phyloP scores from a whole-genome alignment of 1,140 invertebrate species.

The Cheumatopsyche charites region DNA sequence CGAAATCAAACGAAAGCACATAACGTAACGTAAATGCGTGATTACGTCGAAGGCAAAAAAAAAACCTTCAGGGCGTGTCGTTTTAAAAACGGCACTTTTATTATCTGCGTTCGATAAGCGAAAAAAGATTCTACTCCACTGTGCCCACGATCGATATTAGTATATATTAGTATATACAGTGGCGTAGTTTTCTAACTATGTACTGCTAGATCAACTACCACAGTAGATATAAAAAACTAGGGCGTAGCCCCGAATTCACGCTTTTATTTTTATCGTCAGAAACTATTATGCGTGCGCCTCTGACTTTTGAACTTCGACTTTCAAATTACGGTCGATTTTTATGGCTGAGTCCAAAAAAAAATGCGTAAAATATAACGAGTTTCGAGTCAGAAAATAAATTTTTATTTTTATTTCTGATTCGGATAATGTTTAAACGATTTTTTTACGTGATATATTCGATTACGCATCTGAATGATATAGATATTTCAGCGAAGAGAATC shows the following conservation, averaged over 20 bases:
- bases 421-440: too few species aligned
- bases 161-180: too few species aligned
- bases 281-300: background rate
- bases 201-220: too few species aligned
- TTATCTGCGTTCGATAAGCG: constrained; percentile 18
- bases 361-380: too few species aligned
- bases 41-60: background rate
- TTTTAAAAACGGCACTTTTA: constrained; percentile 18
- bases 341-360: too few species aligned
- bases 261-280: background rate
- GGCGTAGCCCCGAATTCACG: background rate
- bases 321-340: background rate
- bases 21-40: too few species aligned
- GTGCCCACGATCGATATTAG: constrained; percentile 13
- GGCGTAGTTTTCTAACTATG: constrained; percentile 3
- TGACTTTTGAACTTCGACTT: background rate
- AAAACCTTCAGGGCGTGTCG: background rate
- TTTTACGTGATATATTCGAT: too few species aligned
- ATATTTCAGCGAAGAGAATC: too few species aligned
- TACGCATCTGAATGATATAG: too few species aligned
- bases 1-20: too few species aligned
- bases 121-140: constrained; percentile 17
- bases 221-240: background rate
- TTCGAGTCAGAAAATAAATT: too few species aligned
- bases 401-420: too few species aligned